These are phyloP conservation scores for Nemoura dubitans DNA, from an alignment of 2,888 invertebrate genomes.

Conservation along the genomic window DNA sequence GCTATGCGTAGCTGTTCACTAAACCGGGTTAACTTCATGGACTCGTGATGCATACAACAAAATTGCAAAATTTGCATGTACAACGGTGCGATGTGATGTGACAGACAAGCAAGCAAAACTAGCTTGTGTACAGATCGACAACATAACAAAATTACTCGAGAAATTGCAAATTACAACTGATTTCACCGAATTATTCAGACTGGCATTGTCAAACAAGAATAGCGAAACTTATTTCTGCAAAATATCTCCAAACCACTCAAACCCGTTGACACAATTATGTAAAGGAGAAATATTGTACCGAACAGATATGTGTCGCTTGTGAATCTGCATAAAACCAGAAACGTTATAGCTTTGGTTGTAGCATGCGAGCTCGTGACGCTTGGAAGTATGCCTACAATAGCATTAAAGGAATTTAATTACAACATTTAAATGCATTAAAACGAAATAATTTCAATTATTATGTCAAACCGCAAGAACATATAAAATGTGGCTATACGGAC, in stretches of 20 bases:
- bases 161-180: neutral
- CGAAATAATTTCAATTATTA: neutral
- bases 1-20: neutral
- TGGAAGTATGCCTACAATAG: too few species aligned
- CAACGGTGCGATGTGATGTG: neutral
- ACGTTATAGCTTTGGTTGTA: too few species aligned
- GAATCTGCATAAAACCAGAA: too few species aligned
- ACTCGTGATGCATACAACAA: neutral
- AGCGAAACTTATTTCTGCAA: neutral
- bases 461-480: neutral
- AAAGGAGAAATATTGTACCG: too few species aligned
- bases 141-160: neutral
- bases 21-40: neutral
- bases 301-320: too few species aligned
- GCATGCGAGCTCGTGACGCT: too few species aligned
- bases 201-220: neutral
- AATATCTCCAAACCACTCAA: neutral
- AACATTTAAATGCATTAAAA: neutral
- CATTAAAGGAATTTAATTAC: too few species aligned
- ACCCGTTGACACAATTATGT: too few species aligned
- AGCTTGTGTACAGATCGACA: neutral
- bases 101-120: neutral
- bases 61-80: neutral
- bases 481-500: too few species aligned
- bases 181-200: neutral